A percentile compares a stretch with the other conserved stretches of the same genome.
Evolutionary conservation across 1,140 invertebrate species (phyloP).

Genomic region (Zaprionus inermis): DNA sequence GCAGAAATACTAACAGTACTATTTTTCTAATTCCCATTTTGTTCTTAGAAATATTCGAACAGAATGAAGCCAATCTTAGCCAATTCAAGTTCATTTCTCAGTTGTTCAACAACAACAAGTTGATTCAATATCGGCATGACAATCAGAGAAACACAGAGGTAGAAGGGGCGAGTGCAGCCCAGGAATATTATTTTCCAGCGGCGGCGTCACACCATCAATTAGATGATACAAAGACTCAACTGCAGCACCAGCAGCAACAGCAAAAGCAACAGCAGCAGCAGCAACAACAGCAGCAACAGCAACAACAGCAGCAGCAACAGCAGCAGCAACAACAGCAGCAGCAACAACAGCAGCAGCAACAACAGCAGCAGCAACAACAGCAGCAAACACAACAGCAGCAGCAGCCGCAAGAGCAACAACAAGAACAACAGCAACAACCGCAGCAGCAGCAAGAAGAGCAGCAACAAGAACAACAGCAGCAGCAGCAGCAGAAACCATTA

Average conservation of each 20-base stretch:
- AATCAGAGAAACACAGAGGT: constrained; percentile 7
- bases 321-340: background rate
- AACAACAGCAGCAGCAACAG: background rate
- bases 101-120: constrained; percentile 70
- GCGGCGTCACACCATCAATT: too few species aligned
- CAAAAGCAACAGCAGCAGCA: background rate
- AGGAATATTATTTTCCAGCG: too few species aligned
- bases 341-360: background rate
- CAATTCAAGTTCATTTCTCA: constrained; percentile 71
- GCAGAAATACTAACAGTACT: too few species aligned
- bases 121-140: constrained; percentile 43
- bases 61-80: constrained; percentile 60
- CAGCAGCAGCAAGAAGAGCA: background rate
- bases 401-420: background rate
- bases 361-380: constrained; percentile 47
- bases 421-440: background rate
- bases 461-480: background rate
- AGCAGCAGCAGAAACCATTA: background rate
- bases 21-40: background rate
- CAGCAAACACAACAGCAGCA: too few species aligned
- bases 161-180: background rate
- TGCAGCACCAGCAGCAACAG: background rate
- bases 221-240: too few species aligned
- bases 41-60: constrained; percentile 48
- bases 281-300: background rate